phyloP scores from a whole-genome alignment of 2,888 invertebrate species.

The Chrysina gloriosa region DNA sequence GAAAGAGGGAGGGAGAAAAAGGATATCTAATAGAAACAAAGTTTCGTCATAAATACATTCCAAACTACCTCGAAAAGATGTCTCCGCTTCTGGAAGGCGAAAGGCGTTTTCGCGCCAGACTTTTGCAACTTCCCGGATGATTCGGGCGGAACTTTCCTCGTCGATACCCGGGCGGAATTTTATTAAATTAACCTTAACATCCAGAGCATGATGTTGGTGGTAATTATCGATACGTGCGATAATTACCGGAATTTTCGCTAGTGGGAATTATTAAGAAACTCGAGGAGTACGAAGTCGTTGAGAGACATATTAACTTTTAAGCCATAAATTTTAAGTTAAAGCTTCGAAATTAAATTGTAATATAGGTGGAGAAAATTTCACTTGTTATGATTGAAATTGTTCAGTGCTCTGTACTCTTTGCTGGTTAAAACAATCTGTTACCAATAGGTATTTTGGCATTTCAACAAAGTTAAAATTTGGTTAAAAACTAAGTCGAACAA shows the following conservation, averaged over 20 bases:
- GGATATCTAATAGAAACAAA: slow-evolving; percentile 30
- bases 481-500: no score
- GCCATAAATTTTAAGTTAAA: neutral
- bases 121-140: slow-evolving; percentile 4
- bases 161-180: neutral
- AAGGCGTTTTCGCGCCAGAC: neutral
- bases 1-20: neutral
- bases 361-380: no score
- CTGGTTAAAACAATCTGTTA: no score
- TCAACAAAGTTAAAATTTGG: no score
- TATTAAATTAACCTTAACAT: slow-evolving; percentile 7
- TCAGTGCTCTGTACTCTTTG: no score
- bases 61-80: slow-evolving; percentile 28
- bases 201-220: neutral
- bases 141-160: slow-evolving; percentile 1
- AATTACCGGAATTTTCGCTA: slow-evolving; percentile 2
- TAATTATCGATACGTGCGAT: neutral
- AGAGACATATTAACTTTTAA: neutral
- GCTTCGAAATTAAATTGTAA: no score
- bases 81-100: neutral
- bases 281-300: neutral
- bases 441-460: no score
- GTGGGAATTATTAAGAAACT: no score
- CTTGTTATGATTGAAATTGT: no score
- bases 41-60: slow-evolving; percentile 30